Conservation (phyloP, 2,888 invertebrate species). For the Antheraea yamamai region DNA sequence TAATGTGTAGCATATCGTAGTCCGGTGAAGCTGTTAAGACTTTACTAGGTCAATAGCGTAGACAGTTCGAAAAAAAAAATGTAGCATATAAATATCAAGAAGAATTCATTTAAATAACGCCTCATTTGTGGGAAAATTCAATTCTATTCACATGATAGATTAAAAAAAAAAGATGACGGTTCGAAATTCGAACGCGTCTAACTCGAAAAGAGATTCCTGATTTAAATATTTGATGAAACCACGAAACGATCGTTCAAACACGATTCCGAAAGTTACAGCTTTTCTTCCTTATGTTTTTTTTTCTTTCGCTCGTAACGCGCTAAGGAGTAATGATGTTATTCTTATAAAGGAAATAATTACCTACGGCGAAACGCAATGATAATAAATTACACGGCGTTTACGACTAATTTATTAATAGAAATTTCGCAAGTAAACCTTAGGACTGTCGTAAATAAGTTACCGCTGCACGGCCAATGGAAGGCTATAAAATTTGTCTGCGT, state of each 20-base stretch:
- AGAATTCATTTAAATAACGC: too few relatives aligned
- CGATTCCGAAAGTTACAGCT: conserved; percentile 22
- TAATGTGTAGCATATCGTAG: too few relatives aligned
- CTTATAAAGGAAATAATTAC: conserved; percentile 79
- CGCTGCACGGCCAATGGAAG: conserved; percentile 69
- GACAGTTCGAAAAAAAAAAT: too few relatives aligned
- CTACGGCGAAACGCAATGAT: conserved; percentile 61
- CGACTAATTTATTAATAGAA: conserved; percentile 82
- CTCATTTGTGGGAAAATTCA: too few relatives aligned
- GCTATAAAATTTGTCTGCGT: conserved; percentile 71
- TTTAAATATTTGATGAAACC: conserved; percentile 21
- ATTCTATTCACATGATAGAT: neutral
- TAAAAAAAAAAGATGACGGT: conserved; percentile 17
- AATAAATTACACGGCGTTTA: conserved; percentile 76
- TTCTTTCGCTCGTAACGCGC: conserved; percentile 34
- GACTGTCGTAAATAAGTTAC: conserved; percentile 77
- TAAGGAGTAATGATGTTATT: conserved; percentile 65
- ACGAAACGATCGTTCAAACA: conserved; percentile 18
- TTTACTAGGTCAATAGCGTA: too few relatives aligned
- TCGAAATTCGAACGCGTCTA: conserved; percentile 27
- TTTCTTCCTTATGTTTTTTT: conserved; percentile 7
- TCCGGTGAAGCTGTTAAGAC: too few relatives aligned
- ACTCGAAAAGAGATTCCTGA: conserved; percentile 17
- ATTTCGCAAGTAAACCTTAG: conserved; percentile 78
- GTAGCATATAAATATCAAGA: too few relatives aligned